Evolutionary conservation across 2,113 vertebrate genomes (phyloP), one percentile per base, ranked within the genome.

Genomic region (Lasiurus borealis): DNA sequence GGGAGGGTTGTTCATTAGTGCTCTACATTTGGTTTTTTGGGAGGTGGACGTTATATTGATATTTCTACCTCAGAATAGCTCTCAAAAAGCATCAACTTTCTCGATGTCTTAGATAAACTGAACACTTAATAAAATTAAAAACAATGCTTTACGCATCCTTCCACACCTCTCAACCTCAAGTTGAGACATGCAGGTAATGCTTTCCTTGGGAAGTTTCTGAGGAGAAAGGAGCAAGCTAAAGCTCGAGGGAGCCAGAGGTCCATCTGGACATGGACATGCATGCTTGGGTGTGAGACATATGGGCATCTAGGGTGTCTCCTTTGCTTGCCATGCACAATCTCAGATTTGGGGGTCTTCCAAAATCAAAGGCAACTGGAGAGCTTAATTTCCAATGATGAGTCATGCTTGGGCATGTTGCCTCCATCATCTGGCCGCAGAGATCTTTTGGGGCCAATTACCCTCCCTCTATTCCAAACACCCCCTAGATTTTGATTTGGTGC

Each of bases 361-460:
- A 96, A 93, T 34, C 78, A 34, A 27, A 92, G 85, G 46, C 6
- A 27, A 72, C 66, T 31, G 29, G 64, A 76, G 54, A 93, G 48
- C 62, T 88, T 85, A 54, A n/a, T 85, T 92, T 92, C 59, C 68
- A 75, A 3, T 54, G 29, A 69, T 31, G 90, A 94, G 52, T 93
- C 62, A 57, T n/a, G 29, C 16, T 66, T 77, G 87, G 64, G 71
- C 48, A 16, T 82, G 92, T 83, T 88, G 80, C 93, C n/a, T 69
- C 71, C 27, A 10, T 88, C 73, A 66, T 85, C 50, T 69, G 68
- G 85, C 31, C 13, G 44, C 57, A 40, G 78, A 82, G 87, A 59
- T 29, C 91, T 85, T 21, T 27, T 8, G 71, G 95, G 77, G 0
- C 40, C 77, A 0, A 1, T 73, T 64, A 48, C 75, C 62, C 36